These are phyloP conservation scores for Melipona quadrifasciata DNA, from an alignment of 1,140 invertebrate species.

Conservation along the genomic window DNA sequence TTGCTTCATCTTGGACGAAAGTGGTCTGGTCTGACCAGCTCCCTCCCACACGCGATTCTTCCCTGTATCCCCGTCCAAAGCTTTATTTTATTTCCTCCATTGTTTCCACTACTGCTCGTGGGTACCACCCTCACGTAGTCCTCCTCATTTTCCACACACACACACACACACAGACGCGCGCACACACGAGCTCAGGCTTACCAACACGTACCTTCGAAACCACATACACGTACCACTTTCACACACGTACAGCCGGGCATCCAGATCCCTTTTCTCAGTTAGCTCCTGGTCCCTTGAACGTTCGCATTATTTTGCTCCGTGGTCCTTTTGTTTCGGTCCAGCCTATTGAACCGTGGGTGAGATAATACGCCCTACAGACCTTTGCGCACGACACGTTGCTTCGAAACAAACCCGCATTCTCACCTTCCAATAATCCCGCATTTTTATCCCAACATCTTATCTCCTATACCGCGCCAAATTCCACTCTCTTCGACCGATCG, in stretches of 20 bases:
- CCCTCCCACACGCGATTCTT: constrained; percentile 25
- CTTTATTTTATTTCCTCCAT: constrained; percentile 79
- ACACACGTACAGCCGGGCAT: constrained; percentile 60
- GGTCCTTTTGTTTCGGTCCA: constrained; percentile 77
- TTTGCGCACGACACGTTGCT: constrained; percentile 69
- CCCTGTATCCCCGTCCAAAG: constrained; percentile 61
- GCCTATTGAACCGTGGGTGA: constrained; percentile 77
- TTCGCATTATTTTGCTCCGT: constrained; percentile 77
- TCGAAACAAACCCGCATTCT: constrained; percentile 73
- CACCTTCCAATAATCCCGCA: constrained; percentile 69
- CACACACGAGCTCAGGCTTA: constrained; percentile 56
- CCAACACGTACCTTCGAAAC: constrained; percentile 30
- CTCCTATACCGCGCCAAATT: constrained; percentile 28
- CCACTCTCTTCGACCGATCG: constrained; percentile 28
- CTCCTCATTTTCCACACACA: constrained; percentile 72
- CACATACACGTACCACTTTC: constrained; percentile 35
- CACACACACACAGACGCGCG: too few relatives aligned
- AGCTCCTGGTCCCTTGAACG: constrained; percentile 72
- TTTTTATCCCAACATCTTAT: constrained; percentile 59
- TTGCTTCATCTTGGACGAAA: constrained; percentile 69
- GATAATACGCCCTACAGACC: constrained; percentile 74
- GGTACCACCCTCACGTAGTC: constrained; percentile 64
- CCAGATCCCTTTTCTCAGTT: constrained; percentile 75
- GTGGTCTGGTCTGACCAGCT: neutral
- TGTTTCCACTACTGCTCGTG: constrained; percentile 73